Evolutionary conservation across 2,797 vertebrate species (phyloP).

Genomic region (Betta splendens): DNA sequence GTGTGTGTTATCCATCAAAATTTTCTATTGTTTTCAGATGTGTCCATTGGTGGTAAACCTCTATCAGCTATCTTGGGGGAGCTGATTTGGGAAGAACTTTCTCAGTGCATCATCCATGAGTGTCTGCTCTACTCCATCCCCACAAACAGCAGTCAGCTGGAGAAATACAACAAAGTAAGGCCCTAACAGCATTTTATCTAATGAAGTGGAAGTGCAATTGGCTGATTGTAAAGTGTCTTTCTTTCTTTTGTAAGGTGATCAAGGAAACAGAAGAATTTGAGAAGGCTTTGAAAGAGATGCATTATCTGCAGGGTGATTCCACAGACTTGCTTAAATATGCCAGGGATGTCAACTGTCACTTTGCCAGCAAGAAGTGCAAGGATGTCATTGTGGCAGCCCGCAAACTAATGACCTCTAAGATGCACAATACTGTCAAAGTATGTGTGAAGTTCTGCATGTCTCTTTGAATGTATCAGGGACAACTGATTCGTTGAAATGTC

Average conservation of each 20-base stretch:
- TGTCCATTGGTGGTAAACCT: conserved; percentile 77
- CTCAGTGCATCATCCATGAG: conserved; percentile 90
- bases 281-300: conserved; percentile 86
- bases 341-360: conserved; percentile 93
- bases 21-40: conserved; percentile 71
- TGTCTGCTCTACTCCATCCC: conserved; percentile 95
- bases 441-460: neutral
- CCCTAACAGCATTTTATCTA: neutral
- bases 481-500: neutral
- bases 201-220: too few species aligned
- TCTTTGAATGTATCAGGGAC: neutral
- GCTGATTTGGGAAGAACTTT: conserved; percentile 92
- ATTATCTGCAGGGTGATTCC: conserved; percentile 84
- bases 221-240: neutral
- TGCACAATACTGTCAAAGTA: conserved; percentile 96
- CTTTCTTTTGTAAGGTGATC: conserved; percentile 86
- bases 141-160: conserved; percentile 90
- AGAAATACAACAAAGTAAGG: conserved; percentile 87
- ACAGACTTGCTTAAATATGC: conserved; percentile 93
- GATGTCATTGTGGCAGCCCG: conserved; percentile 94
- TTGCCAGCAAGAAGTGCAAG: conserved; percentile 96
- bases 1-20: neutral
- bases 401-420: conserved; percentile 95
- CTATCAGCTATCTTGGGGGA: conserved; percentile 87
- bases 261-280: conserved; percentile 93